phyloP scores from a whole-genome alignment of 1,140 invertebrate species.

The Monomorium pharaonis region DNA sequence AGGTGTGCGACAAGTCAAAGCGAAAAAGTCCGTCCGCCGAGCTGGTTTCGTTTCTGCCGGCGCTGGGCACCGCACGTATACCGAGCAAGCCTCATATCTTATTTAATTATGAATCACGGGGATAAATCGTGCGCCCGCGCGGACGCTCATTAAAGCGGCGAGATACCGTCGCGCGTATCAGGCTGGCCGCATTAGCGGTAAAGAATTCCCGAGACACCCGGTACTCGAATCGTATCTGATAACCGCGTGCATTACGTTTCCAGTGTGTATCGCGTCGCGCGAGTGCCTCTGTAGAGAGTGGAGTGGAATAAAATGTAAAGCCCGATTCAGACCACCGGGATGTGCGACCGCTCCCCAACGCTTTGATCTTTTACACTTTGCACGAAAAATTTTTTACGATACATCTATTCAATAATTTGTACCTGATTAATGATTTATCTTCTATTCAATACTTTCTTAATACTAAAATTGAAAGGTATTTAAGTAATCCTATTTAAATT shows the following conservation, averaged over 20 bases:
- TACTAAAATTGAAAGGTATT: not conserved
- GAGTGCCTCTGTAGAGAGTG: not conserved
- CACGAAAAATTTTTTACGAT: not conserved
- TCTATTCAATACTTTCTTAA: not conserved
- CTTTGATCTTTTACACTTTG: not conserved
- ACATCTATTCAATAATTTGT: not conserved
- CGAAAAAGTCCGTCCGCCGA: not conserved
- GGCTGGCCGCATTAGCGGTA: not conserved
- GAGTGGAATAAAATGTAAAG: slow-evolving; percentile 18
- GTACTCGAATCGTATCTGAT: slow-evolving; percentile 38
- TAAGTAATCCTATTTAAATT: not conserved
- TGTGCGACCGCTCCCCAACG: not conserved
- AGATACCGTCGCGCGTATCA: not conserved
- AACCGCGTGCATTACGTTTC: slow-evolving; percentile 36
- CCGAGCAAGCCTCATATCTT: slow-evolving; percentile 21
- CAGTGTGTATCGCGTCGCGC: slow-evolving; percentile 31
- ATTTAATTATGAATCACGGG: slow-evolving; percentile 44
- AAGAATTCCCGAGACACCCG: slow-evolving; percentile 34
- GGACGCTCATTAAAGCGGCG: slow-evolving; percentile 39
- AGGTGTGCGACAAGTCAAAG: not conserved
- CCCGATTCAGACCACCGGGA: not conserved
- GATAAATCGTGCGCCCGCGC: slow-evolving; percentile 11
- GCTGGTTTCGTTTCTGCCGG: slow-evolving; percentile 19
- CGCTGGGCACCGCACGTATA: not conserved
- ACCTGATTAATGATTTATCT: not conserved